Conservation (phyloP, 2,888 invertebrate species). For the Leptinotarsa peninsularis region DNA sequence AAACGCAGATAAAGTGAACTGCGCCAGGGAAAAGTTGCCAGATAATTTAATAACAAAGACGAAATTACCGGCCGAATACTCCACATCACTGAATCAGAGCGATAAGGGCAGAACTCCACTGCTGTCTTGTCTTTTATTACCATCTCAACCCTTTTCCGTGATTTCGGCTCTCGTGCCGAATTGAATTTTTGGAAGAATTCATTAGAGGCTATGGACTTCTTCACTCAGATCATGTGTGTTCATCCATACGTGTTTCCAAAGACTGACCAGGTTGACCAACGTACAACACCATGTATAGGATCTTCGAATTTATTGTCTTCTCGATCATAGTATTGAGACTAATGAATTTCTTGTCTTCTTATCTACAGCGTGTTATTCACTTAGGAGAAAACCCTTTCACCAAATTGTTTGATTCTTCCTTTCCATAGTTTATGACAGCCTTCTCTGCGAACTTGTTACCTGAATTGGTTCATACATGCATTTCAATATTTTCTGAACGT, state of each 20-base stretch:
- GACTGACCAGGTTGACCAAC: not conserved
- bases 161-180: not conserved
- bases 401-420: too few species aligned
- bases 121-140: slow-evolving; percentile 44
- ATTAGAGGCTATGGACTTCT: too few species aligned
- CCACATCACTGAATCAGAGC: slow-evolving; percentile 63
- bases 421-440: too few species aligned
- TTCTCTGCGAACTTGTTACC: too few species aligned
- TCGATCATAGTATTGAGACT: too few species aligned
- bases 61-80: slow-evolving; percentile 65
- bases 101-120: slow-evolving; percentile 58
- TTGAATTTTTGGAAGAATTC: too few species aligned
- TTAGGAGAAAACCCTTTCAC: too few species aligned
- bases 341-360: too few species aligned
- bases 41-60: slow-evolving; percentile 68
- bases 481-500: too few species aligned
- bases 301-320: too few species aligned
- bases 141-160: slow-evolving; percentile 6
- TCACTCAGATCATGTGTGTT: not conserved
- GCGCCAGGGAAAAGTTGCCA: slow-evolving; percentile 65
- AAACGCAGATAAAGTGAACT: slow-evolving; percentile 67
- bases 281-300: not conserved
- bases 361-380: too few species aligned
- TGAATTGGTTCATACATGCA: too few species aligned
- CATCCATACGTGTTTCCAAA: not conserved